These are phyloP conservation scores for Rhamnusium bicolor DNA, from an alignment of 2,888 invertebrate species.

Conservation along the genomic window DNA sequence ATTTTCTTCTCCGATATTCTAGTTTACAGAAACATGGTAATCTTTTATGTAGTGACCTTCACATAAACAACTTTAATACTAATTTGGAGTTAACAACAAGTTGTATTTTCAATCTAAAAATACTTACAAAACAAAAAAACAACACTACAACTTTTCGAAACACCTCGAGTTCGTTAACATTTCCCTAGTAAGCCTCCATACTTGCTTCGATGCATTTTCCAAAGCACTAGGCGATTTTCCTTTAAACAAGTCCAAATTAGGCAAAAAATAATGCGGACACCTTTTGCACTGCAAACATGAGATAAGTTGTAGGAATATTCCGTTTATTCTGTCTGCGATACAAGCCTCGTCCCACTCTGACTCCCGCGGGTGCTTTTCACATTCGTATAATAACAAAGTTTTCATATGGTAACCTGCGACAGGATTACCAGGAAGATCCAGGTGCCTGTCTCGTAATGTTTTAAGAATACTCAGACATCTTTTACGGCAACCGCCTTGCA, in stretches of 20 bases:
- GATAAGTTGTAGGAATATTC: conserved; percentile 87
- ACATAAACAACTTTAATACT: too few relatives aligned
- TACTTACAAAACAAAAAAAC: conserved; percentile 43
- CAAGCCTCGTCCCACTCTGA: conserved; percentile 87
- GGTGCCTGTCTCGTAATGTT: conserved; percentile 83
- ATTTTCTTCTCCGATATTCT: too few relatives aligned
- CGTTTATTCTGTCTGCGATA: conserved; percentile 85
- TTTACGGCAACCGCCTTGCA: conserved; percentile 78
- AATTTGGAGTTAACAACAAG: conserved; percentile 21
- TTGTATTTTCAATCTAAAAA: conserved; percentile 26
- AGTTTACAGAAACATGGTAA: too few relatives aligned
- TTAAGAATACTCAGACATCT: conserved; percentile 84
- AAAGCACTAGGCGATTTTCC: conserved; percentile 83
- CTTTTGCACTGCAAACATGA: conserved; percentile 87
- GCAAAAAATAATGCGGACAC: conserved; percentile 89
- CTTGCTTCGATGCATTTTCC: conserved; percentile 86
- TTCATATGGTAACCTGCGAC: conserved; percentile 85
- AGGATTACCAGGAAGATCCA: conserved; percentile 83
- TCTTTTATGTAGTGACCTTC: too few relatives aligned
- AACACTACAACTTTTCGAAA: conserved; percentile 80
- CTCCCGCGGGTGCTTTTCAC: conserved; percentile 88
- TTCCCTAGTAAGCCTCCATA: conserved; percentile 85
- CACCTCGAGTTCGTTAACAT: conserved; percentile 85
- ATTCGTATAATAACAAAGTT: conserved; percentile 86
- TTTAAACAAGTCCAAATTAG: conserved; percentile 86